Conservation (phyloP, 2,888 invertebrate genomes). For the Athalia rosae region DNA sequence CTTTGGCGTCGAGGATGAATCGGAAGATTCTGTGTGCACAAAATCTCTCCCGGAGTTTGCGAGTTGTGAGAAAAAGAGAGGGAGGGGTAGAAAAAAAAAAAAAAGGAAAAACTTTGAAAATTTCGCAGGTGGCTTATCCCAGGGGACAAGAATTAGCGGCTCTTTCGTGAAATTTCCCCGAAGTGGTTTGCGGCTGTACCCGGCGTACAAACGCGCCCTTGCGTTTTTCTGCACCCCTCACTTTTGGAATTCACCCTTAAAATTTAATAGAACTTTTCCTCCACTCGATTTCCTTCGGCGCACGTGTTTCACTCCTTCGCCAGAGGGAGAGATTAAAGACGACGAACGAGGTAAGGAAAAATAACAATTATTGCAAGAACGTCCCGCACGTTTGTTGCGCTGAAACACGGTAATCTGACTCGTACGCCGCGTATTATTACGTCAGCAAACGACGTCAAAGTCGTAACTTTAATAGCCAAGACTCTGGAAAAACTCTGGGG, state of each 20-base stretch:
- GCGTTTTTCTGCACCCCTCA: neutral
- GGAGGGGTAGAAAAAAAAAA: no score
- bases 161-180: constrained; percentile 30
- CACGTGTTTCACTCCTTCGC: neutral
- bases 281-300: neutral
- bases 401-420: no score
- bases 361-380: no score
- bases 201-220: no score
- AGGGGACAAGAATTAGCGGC: constrained; percentile 32
- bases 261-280: constrained; percentile 1
- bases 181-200: constrained; percentile 8
- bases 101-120: constrained; percentile 5
- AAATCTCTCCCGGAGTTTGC: neutral
- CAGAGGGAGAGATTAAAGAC: no score
- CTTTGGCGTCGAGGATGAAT: neutral
- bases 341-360: no score
- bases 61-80: neutral
- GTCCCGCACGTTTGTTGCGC: no score
- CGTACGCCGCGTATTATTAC: no score
- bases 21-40: neutral
- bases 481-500: no score
- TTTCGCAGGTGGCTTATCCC: constrained; percentile 27
- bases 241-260: neutral
- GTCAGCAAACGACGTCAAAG: no score
- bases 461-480: no score